Conservation (phyloP, 92 coral and sea anemone species). For the Epizoanthus rinbou region DNA sequence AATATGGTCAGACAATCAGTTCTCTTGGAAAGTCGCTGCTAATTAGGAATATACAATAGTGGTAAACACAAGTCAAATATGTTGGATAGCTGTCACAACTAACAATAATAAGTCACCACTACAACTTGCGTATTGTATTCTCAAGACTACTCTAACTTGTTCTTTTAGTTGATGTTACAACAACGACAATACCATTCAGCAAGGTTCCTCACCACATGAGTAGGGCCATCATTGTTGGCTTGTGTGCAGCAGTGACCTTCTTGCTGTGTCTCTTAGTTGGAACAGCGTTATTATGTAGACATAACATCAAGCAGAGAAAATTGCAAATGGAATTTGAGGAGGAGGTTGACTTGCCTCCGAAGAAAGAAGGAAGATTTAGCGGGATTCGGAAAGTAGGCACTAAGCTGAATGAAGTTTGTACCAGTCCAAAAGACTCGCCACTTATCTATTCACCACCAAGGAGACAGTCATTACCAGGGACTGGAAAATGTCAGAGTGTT, state of each 20-base stretch:
- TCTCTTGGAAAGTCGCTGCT: no score
- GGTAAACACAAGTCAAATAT: no score
- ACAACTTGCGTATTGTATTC: no score
- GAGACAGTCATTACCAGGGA: slow-evolving; percentile 30
- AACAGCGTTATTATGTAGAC: slow-evolving; percentile 56
- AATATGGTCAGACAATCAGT: no score
- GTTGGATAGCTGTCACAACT: no score
- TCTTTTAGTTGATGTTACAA: slow-evolving; percentile 6
- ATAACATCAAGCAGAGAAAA: slow-evolving; percentile 63
- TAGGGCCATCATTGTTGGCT: slow-evolving; percentile 75
- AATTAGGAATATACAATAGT: no score
- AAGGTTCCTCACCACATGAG: slow-evolving; percentile 51
- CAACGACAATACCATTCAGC: slow-evolving; percentile 2
- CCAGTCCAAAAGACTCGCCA: slow-evolving; percentile 50
- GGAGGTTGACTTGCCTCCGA: slow-evolving; percentile 50
- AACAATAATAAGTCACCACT: no score
- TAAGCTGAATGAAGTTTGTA: slow-evolving; percentile 31
- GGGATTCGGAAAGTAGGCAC: slow-evolving; percentile 67
- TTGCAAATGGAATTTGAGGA: slow-evolving; percentile 87
- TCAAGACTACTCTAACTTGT: not conserved
- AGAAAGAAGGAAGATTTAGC: slow-evolving; percentile 63
- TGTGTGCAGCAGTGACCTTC: slow-evolving; percentile 76
- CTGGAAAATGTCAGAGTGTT: slow-evolving; percentile 8
- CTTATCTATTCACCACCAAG: slow-evolving; percentile 51
- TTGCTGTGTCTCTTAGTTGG: slow-evolving; percentile 59